phyloP scores from a whole-genome alignment of 2,113 vertebrate species.

The Aptenodytes patagonicus region DNA sequence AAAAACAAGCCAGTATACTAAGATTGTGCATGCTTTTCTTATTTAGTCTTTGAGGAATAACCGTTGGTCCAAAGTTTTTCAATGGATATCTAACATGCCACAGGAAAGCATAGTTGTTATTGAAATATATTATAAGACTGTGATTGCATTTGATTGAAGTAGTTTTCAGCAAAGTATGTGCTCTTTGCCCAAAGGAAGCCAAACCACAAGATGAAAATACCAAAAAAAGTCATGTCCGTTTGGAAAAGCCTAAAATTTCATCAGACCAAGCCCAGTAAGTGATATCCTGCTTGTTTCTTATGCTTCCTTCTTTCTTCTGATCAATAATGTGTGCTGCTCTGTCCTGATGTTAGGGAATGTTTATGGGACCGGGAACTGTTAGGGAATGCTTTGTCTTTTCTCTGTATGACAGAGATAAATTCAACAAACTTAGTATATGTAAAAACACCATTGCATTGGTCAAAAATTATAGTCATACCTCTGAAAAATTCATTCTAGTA shows the following conservation, averaged over 20 bases:
- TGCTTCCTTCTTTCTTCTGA: background rate
- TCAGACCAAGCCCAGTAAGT: background rate
- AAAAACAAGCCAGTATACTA: background rate
- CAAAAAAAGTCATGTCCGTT: background rate
- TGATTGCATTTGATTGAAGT: background rate
- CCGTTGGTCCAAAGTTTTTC: background rate
- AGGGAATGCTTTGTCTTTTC: background rate
- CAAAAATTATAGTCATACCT: background rate
- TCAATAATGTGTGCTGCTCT: background rate
- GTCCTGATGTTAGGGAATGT: background rate
- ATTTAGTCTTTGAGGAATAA: background rate
- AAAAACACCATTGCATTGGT: background rate
- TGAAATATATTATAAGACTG: background rate
- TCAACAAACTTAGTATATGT: background rate
- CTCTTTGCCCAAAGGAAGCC: background rate
- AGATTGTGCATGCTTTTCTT: background rate
- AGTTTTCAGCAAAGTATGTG: background rate
- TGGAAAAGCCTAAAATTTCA: background rate
- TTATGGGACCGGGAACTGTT: background rate
- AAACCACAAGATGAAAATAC: background rate
- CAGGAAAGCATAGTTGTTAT: background rate
- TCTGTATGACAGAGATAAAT: background rate
- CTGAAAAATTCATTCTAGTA: background rate
- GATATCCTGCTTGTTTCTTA: background rate
- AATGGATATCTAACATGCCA: background rate